Evolutionary conservation across 2,888 invertebrate species (phyloP).

Genomic region (Troides aeacus): DNA sequence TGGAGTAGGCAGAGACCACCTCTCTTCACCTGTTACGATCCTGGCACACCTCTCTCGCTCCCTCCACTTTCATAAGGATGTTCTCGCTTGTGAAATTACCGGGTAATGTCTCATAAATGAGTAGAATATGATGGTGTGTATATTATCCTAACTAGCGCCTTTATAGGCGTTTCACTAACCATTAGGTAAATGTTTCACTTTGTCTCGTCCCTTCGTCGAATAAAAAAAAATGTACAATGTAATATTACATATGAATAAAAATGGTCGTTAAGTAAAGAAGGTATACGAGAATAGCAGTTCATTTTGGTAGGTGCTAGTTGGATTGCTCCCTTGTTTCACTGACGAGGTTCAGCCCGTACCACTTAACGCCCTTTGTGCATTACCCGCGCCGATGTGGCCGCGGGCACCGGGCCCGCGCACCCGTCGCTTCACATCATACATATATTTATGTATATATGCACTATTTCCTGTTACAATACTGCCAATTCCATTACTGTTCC

Average conservation of each 20-base stretch:
- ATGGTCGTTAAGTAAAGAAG: neutral
- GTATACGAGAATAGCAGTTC: conserved; percentile 38
- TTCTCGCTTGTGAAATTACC: no score
- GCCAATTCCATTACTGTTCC: neutral
- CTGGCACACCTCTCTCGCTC: no score
- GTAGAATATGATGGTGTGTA: no score
- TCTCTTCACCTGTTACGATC: no score
- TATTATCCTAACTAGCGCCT: no score
- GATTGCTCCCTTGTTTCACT: conserved; percentile 51
- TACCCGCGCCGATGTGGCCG: conserved; percentile 48
- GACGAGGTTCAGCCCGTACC: conserved; percentile 54
- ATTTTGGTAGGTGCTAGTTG: conserved; percentile 36
- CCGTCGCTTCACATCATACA: conserved; percentile 20
- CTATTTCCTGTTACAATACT: conserved; percentile 12
- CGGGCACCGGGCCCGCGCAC: conserved; percentile 37
- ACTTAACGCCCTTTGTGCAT: conserved; percentile 70
- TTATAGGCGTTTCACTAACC: no score
- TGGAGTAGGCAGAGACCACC: no score
- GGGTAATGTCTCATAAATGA: no score
- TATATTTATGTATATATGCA: neutral
- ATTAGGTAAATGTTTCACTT: no score
- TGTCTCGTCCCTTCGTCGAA: no score
- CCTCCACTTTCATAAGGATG: no score
- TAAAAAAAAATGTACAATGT: no score
- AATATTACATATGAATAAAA: neutral